Conservation (phyloP, 2,113 vertebrate genomes). For the Cricetomys ansorgei region DNA sequence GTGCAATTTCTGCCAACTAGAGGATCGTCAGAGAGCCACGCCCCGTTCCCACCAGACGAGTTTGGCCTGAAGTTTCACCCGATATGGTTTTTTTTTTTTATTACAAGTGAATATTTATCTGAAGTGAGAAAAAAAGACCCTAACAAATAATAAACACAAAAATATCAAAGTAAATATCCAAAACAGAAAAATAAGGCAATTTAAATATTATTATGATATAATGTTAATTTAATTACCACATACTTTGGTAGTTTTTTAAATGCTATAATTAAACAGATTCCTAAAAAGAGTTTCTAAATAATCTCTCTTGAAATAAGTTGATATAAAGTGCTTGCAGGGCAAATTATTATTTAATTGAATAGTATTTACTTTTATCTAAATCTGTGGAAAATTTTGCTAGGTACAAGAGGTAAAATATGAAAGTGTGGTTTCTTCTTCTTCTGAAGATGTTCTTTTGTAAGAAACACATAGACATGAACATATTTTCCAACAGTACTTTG, state of each 20-base stretch:
- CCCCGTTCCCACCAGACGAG: background rate
- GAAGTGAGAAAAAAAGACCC: conserved; percentile 34
- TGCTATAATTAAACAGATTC: background rate
- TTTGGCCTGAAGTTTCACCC: background rate
- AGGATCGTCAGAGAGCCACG: background rate
- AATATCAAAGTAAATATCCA: conserved; percentile 5
- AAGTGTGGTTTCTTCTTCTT: background rate
- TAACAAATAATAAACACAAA: conserved; percentile 34
- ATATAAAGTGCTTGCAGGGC: background rate
- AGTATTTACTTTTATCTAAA: conserved; percentile 33
- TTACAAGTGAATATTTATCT: conserved; percentile 44
- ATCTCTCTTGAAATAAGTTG: conserved; percentile 29
- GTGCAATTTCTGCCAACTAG: background rate
- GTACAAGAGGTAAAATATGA: background rate
- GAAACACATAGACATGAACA: background rate
- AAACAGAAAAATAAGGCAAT: conserved; percentile 23
- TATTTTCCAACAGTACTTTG: background rate
- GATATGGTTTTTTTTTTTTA: background rate
- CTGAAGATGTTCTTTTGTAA: background rate
- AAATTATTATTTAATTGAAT: conserved; percentile 23
- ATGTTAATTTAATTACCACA: conserved; percentile 6
- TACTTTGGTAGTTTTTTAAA: conserved; percentile 6
- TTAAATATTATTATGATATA: background rate
- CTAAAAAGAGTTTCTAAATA: conserved; percentile 41
- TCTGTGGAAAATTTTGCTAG: background rate